Percentiles rank a stretch among this genome's conserved stretches.
Conservation (phyloP, 2,888 invertebrate genomes). For the Andrena flavipes region DNA sequence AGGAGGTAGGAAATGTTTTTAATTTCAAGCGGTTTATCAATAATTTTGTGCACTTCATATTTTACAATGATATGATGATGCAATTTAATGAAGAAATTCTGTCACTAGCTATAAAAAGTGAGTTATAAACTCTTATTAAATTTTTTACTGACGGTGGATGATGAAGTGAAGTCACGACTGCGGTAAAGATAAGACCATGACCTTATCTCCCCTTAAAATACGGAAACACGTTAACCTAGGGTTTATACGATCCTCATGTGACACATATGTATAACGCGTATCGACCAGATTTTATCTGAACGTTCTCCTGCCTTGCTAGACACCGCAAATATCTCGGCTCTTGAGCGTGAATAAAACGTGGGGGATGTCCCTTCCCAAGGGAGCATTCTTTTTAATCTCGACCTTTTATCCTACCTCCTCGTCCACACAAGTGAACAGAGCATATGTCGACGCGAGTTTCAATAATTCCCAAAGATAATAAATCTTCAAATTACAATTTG, state of each 20-base stretch:
- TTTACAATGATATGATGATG: background rate
- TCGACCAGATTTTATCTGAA: conserved; percentile 41
- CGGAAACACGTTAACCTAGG: conserved; percentile 36
- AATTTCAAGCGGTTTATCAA: too few relatives aligned
- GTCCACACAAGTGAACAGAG: background rate
- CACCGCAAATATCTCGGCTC: conserved; percentile 47
- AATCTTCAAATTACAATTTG: background rate
- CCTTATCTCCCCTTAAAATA: conserved; percentile 45
- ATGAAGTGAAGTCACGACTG: background rate
- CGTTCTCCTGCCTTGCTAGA: background rate
- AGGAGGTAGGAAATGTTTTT: too few relatives aligned
- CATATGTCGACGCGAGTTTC: conserved; percentile 10
- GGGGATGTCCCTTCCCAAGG: conserved; percentile 25
- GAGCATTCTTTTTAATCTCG: conserved; percentile 39
- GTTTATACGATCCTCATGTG: conserved; percentile 19
- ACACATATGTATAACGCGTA: conserved; percentile 47
- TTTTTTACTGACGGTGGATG: background rate
- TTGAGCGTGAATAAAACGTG: conserved; percentile 15
- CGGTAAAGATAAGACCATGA: conserved; percentile 26
- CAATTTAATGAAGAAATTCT: background rate
- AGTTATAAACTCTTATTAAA: background rate
- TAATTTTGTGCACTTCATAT: too few relatives aligned
- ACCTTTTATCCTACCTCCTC: conserved; percentile 22
- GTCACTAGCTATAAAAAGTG: background rate
- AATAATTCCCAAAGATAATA: background rate